Percentiles rank a stretch among this genome's conserved stretches.
phyloP scores from a whole-genome alignment of 2,113 vertebrate species.

The Xenotilapia longispinis region DNA sequence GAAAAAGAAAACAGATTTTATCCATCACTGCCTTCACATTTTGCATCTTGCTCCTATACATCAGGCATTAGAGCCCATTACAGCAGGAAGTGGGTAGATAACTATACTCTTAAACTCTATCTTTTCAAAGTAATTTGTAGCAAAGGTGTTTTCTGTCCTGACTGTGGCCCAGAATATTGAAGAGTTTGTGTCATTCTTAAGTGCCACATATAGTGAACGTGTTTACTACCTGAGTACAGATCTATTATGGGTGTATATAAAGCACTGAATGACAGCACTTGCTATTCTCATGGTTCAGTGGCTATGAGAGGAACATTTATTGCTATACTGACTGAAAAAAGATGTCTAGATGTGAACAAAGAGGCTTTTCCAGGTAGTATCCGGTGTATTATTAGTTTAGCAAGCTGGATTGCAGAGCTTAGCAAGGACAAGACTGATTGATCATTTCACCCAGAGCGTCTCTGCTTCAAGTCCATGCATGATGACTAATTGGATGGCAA shows the following conservation, averaged over 20 bases:
- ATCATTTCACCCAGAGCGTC: constrained; percentile 18
- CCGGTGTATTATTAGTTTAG: neutral
- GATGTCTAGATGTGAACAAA: neutral
- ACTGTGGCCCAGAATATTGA: constrained; percentile 15
- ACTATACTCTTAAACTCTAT: constrained; percentile 17
- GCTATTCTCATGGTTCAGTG: neutral
- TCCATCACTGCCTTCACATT: constrained; percentile 36
- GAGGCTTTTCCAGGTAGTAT: neutral
- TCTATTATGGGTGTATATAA: constrained; percentile 20
- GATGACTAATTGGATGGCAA: constrained; percentile 40
- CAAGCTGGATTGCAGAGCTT: neutral
- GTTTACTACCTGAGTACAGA: constrained; percentile 3
- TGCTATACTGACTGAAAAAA: neutral
- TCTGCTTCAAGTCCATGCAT: constrained; percentile 6
- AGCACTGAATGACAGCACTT: constrained; percentile 20
- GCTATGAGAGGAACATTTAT: constrained; percentile 19
- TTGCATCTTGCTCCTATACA: constrained; percentile 22
- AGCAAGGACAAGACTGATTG: constrained; percentile 19
- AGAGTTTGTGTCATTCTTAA: constrained; percentile 8
- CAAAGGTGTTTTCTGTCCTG: constrained; percentile 5
- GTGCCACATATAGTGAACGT: neutral
- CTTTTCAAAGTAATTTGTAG: constrained; percentile 34
- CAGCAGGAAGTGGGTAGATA: constrained; percentile 22
- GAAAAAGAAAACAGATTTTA: constrained; percentile 43
- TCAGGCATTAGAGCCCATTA: constrained; percentile 29